A percentile compares a stretch with the other conserved stretches of the same genome.
Evolutionary conservation across 1,140 invertebrate genomes (phyloP).

Genomic region (Oscheius sp.): DNA sequence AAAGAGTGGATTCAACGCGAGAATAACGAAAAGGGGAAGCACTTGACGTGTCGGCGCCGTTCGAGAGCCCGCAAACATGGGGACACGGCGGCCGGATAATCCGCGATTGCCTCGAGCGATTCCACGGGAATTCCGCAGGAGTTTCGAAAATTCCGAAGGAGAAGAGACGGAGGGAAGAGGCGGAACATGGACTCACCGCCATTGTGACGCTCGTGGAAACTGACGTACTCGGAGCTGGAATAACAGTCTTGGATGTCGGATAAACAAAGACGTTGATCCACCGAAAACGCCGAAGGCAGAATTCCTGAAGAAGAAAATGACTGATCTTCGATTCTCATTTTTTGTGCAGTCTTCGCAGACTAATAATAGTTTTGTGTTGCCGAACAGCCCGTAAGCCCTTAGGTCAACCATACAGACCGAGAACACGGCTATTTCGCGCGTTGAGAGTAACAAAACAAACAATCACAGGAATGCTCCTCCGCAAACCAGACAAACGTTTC

Average conservation of each 20-base stretch:
- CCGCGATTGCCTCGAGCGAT: background rate
- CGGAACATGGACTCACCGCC: background rate
- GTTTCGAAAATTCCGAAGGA: background rate
- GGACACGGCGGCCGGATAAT: background rate
- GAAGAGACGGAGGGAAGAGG: background rate
- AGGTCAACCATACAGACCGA: too few relatives aligned
- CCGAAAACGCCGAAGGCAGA: background rate
- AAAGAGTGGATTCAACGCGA: too few relatives aligned
- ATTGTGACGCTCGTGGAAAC: background rate
- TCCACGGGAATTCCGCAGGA: background rate
- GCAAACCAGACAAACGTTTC: too few relatives aligned
- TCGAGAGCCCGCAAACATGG: background rate
- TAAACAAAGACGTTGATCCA: background rate
- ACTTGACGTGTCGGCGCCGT: background rate
- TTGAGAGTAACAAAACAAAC: too few relatives aligned
- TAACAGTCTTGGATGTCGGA: background rate
- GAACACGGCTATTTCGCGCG: too few relatives aligned
- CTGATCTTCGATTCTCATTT: too few relatives aligned
- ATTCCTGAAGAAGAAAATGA: slow-evolving; percentile 1
- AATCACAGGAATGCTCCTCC: too few relatives aligned
- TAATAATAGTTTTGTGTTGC: too few relatives aligned
- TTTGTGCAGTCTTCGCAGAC: too few relatives aligned
- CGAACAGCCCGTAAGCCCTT: too few relatives aligned
- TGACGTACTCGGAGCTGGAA: background rate
- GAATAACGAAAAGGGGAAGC: slow-evolving; percentile 7